Conservation (phyloP, 2,888 invertebrate genomes). For the Horisme vitalbata region DNA sequence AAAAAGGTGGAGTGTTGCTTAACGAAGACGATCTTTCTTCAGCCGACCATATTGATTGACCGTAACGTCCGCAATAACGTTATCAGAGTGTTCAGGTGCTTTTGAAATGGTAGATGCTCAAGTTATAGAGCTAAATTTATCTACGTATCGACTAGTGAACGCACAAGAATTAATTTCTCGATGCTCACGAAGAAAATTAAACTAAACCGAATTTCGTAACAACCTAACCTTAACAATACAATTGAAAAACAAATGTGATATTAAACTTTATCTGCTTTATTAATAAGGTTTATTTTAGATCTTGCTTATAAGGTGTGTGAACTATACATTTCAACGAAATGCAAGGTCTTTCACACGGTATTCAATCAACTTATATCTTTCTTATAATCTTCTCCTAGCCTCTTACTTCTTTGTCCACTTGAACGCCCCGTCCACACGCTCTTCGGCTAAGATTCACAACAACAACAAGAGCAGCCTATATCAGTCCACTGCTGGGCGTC, state of each 20-base stretch:
- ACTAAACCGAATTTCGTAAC: constrained; percentile 22
- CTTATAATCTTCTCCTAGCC: neutral
- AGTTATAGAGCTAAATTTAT: too few relatives aligned
- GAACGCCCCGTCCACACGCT: too few relatives aligned
- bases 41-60: too few relatives aligned
- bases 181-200: constrained; percentile 59
- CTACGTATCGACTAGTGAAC: constrained; percentile 3
- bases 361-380: constrained; percentile 2
- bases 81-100: neutral
- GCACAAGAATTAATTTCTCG: constrained; percentile 31
- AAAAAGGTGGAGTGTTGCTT: too few relatives aligned
- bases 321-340: constrained; percentile 13
- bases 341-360: constrained; percentile 21
- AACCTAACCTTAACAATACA: constrained; percentile 21
- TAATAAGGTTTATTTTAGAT: constrained; percentile 9
- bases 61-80: too few relatives aligned
- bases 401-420: too few relatives aligned
- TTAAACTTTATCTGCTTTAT: neutral
- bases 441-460: too few relatives aligned
- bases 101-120: too few relatives aligned
- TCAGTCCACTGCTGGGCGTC: too few relatives aligned
- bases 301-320: constrained; percentile 3
- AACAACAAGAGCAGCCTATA: too few relatives aligned
- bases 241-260: neutral
- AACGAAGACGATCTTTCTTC: too few relatives aligned